Base-by-base conservation (phyloP, 2,888 invertebrate species). In the Venustoraphidia nigricollis region DNA sequence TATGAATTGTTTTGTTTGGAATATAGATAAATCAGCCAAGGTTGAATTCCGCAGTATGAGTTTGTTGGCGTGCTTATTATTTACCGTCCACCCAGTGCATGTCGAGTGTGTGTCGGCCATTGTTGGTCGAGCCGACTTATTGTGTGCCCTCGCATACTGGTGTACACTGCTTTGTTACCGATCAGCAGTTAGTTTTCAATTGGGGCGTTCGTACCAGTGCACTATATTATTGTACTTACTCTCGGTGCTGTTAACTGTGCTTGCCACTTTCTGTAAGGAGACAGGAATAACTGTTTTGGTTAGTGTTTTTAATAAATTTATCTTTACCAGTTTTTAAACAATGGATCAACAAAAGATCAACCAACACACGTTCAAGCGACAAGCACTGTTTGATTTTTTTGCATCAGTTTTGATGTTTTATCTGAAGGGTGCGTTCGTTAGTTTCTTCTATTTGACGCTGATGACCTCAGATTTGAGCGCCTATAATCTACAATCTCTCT, bases 21-120 rank as follows among this genome's bases (percentile, higher is more conserved):
- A 43, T 51, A 10, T 49, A 45, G 34, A 46, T 38, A 34, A 27
- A 27, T 27, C 27, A 27, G 6, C 27, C 1, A 27, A 27, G 6
- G 27, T 27, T 17, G 43, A 58, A 47, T 56, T 61, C 37, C 56
- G 58, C 43, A 69, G 75, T 53, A 61, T 71, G 50, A 72, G 82
- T 39, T 79, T 81, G 57, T 67, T 83, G 48, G 76, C 83, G 38
- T 71, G 86, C 11, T 56, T 84, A 3, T 62, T 95, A 34, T 97
- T 95, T 70, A 79, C 91, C 10, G 80, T 88, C 11, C 96, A 96
- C 72, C 96, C 97, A 1, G 70, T 96, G 44, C 96, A 97, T 66
- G 81, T 86, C 0, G 96, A 97, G 72, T 86, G 90, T 50, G 90
- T 96, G 3, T 82, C 88, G 50, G 93, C 92, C 14, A 76, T 94